A percentile compares a stretch with the other conserved stretches of the same genome.
phyloP scores from a whole-genome alignment of 2,113 vertebrate species.

The Cyprinodon tularosa region DNA sequence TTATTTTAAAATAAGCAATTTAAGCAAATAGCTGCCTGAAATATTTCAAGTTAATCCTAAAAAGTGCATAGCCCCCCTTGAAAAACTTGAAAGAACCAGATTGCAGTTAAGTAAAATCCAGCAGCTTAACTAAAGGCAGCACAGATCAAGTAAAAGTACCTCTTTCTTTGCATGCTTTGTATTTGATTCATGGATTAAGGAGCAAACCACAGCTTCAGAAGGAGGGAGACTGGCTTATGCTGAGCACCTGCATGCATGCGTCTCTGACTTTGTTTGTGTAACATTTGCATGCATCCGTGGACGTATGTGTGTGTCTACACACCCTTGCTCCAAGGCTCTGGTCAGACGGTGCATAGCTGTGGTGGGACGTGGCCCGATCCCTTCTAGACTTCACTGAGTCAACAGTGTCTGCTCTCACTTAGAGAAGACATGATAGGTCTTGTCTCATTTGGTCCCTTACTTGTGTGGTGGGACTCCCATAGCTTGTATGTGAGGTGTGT shows the following conservation, averaged over 20 bases:
- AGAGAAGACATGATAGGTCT: conserved; percentile 71
- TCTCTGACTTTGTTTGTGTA: conserved; percentile 49
- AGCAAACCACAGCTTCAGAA: conserved; percentile 46
- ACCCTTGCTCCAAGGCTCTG: conserved; percentile 70
- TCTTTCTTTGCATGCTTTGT: conserved; percentile 20
- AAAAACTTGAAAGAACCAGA: conserved; percentile 19
- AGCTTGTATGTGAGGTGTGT: conserved; percentile 11
- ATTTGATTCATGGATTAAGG: conserved; percentile 31
- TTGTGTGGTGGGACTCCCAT: conserved; percentile 42
- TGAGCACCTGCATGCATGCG: conserved; percentile 47
- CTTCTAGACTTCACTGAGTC: conserved; percentile 76
- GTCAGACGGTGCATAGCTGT: conserved; percentile 82
- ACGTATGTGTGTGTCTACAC: conserved; percentile 63
- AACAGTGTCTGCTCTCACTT: conserved; percentile 76
- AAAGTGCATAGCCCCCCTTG: conserved; percentile 21
- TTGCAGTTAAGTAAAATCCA: conserved; percentile 10
- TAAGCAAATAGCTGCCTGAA: conserved; percentile 16
- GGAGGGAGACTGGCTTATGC: conserved; percentile 18
- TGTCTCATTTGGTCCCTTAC: conserved; percentile 62
- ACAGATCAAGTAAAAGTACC: conserved; percentile 26
- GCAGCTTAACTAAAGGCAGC: background rate
- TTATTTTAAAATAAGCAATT: conserved; percentile 15
- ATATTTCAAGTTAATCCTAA: conserved; percentile 27
- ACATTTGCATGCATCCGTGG: conserved; percentile 58
- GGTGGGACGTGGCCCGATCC: conserved; percentile 69